Base-by-base conservation (phyloP, 2,888 invertebrate species). In the Norana najaformis region DNA sequence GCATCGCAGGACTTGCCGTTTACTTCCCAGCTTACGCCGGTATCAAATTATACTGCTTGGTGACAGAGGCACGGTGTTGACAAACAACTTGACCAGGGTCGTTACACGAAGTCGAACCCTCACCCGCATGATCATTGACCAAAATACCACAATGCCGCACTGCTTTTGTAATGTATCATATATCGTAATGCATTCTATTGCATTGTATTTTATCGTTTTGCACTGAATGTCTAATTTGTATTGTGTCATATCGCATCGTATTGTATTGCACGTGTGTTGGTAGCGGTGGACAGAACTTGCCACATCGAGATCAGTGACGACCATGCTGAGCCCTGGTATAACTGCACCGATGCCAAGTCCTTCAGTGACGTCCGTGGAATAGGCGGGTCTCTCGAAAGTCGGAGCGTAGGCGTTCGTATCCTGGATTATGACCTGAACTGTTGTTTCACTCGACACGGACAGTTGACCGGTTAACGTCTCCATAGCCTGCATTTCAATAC, bases 401-500 rank as follows among this genome's bases (percentile, higher is more conserved):
- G 91, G 91, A 16, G n/a, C 38, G 35, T 90, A 88, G 90, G 89
- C 82, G 90, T 91, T 91, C 39, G 90, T 85, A 82, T 91, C 91
- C 11, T 35, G 37, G 35, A 91, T 83, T 35, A 89, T 90, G 16
- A 90, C 89, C 6, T 37, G 89, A 34, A 90, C 89, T 0, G 90
- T 20, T 1, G 89, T 83, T 2, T n/a, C 36, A 82, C 88, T 88
- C 36, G n/a, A 82, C 5, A 91, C 91, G n/a, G 88, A 39, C 39
- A 37, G 82, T 37, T 90, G 90, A 20, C 89, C 88, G n/a, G 88
- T 90, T 23, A 89, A 8, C n/a, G 30, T 36, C 38, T 91, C 90
- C 18, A 14, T 53, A n/a, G 90, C 91, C 91, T 91, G 85, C 41
- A 69, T 53, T 16, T 88, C 36, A 41, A 5, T 69, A 69, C 1